Base-by-base conservation (phyloP, 2,797 vertebrate species). In the Champsocephalus esox region DNA sequence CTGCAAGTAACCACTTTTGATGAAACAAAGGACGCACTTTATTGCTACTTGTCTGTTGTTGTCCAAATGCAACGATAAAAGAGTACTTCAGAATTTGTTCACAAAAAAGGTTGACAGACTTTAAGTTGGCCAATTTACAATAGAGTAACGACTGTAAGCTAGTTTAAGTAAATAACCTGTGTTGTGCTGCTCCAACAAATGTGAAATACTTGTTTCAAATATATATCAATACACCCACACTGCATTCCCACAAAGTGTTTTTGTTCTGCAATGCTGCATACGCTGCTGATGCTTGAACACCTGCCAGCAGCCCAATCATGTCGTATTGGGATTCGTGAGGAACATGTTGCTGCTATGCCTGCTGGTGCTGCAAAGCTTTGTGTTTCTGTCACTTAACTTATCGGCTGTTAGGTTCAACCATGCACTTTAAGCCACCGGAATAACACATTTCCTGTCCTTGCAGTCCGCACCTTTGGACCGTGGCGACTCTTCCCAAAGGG, bases 361-460 rank as follows among this genome's bases (percentile, higher is more conserved):
- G 60, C 63, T 16, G 64, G 6, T 55, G 55, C 71, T 68, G 14
- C 28, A n/a, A 38, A 56, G 28, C n/a, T n/a, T 77, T 75, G 63
- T 62, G 55, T 63, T 66, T 63, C 28, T 17, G 17, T 57, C 58
- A 44, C 66, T 51, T 21, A 73, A 67, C 55, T 70, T 10, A 52
- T 81, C 73, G 52, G 70, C 57, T 48, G 55, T 16, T 52, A 21
- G 58, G 38, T 54, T 76, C 32, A 45, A 73, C 77, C 52, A 32
- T 11, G 66, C 46, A 58, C 66, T 48, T 5, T 17, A 58, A 58
- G 65, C 13, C 69, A 61, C 13, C 69, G 65, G 50, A 46, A 13
- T 32, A 34, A 63, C 38, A 62, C 41, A 61, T n/a, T 60, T 80
- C 43, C 63, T 55, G 70, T 17, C 17, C 5, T 1, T 9, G 41